Evolutionary conservation across 1,140 invertebrate genomes (phyloP).

Genomic region (Drosophila punjabiensis): DNA sequence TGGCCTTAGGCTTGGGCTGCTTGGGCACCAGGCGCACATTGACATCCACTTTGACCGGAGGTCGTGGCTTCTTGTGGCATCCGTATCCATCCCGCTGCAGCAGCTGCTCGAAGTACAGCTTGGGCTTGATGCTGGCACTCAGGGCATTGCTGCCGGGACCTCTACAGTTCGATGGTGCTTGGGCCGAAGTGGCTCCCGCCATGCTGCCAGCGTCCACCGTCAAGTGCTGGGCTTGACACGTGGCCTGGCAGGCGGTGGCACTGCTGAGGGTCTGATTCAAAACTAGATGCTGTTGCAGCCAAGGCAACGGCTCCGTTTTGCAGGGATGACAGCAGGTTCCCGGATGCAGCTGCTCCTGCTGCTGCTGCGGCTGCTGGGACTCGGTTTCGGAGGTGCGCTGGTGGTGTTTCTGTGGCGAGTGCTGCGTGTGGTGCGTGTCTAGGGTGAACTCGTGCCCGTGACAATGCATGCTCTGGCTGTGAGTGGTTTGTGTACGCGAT

Average conservation of each 20-base stretch:
- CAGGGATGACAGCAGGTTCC: conserved; percentile 57
- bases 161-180: conserved; percentile 38
- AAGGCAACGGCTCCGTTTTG: conserved; percentile 83
- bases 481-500: conserved; percentile 70
- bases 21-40: conserved; percentile 90
- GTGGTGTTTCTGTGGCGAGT: conserved; percentile 29
- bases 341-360: conserved; percentile 28
- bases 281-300: conserved; percentile 85
- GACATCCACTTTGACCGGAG: conserved; percentile 90
- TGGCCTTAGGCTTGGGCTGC: conserved; percentile 81
- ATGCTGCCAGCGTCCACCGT: conserved; percentile 71
- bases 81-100: conserved; percentile 67
- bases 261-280: conserved; percentile 77
- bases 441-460: conserved; percentile 59
- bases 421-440: conserved; percentile 63
- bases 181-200: conserved; percentile 32
- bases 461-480: conserved; percentile 67
- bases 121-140: conserved; percentile 68
- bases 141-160: conserved; percentile 65
- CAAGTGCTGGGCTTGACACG: conserved; percentile 75
- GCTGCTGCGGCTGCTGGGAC: conserved; percentile 25
- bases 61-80: conserved; percentile 65
- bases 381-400: conserved; percentile 36
- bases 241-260: conserved; percentile 61
- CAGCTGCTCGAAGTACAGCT: conserved; percentile 69